Conservation (phyloP, 2,888 invertebrate species). For the Trachelus tabidus region DNA sequence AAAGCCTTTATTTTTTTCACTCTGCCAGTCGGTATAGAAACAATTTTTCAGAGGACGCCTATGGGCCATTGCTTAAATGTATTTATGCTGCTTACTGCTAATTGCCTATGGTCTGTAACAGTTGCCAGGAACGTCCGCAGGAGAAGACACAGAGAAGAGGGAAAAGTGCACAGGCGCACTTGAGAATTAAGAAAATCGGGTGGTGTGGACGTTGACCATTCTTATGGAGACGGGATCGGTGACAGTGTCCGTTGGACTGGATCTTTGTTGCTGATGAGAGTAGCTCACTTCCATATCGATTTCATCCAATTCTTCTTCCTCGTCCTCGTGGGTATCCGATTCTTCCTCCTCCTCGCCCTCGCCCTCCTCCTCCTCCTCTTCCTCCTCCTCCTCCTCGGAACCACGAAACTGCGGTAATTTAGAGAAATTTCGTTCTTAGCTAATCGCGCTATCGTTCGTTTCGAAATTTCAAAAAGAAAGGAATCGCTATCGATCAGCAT, state of each 20-base stretch:
- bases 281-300: conserved; percentile 65
- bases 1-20: not conserved
- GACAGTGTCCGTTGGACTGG: conserved; percentile 58
- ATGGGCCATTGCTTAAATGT: not conserved
- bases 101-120: not conserved
- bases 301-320: conserved; percentile 63
- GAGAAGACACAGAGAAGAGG: not conserved
- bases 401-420: conserved; percentile 41
- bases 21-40: not conserved
- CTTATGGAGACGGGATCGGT: conserved; percentile 60
- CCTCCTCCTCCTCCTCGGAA: conserved; percentile 59
- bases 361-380: conserved; percentile 61
- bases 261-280: conserved; percentile 60
- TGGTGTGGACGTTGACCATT: conserved; percentile 52
- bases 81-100: not conserved
- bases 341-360: conserved; percentile 64
- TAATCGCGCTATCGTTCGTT: not conserved
- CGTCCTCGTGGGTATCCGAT: conserved; percentile 62
- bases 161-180: not conserved
- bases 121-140: not conserved
- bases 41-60: not conserved
- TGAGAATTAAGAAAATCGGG: conserved; percentile 43
- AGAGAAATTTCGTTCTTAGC: not conserved
- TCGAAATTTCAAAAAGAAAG: not conserved
- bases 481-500: not conserved